phyloP scores from a whole-genome alignment of 2,113 vertebrate genomes.

The Entelurus aequoreus region DNA sequence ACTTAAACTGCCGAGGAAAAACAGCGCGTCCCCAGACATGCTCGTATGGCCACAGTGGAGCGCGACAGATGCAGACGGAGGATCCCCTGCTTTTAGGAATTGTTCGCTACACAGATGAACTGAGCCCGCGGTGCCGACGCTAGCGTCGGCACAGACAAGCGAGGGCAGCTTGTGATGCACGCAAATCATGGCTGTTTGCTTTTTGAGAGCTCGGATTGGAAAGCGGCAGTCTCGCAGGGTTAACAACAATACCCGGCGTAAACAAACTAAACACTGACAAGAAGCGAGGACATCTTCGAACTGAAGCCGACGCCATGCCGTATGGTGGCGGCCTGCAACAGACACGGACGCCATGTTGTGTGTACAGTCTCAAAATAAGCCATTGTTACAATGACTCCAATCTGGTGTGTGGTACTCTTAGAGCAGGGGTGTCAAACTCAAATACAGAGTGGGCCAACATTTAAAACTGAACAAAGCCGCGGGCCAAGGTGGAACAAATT shows the following conservation, averaged over 20 bases:
- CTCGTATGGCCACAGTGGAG: constrained; percentile 35
- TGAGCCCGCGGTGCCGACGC: constrained; percentile 20
- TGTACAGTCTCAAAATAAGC: neutral
- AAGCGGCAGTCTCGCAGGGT: neutral
- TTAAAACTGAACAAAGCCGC: too few relatives aligned
- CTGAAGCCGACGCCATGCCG: neutral
- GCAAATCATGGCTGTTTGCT: constrained; percentile 19
- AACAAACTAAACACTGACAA: constrained; percentile 2
- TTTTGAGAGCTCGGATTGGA: constrained; percentile 19
- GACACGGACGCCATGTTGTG: neutral
- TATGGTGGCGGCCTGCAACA: neutral
- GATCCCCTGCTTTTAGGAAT: constrained; percentile 37
- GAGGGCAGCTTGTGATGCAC: constrained; percentile 30
- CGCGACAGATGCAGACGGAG: constrained; percentile 46
- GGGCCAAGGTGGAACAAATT: too few relatives aligned
- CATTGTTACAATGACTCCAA: too few relatives aligned
- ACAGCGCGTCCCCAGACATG: constrained; percentile 33
- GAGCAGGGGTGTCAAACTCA: too few relatives aligned
- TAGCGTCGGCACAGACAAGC: constrained; percentile 16
- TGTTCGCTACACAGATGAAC: constrained; percentile 37
- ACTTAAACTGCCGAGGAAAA: constrained; percentile 42
- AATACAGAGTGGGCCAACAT: too few relatives aligned
- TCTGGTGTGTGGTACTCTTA: too few relatives aligned
- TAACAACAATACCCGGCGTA: neutral
- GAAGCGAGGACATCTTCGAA: neutral